Base-by-base conservation (phyloP, 2,888 invertebrate genomes). In the Mesorhabditis belari region DNA sequence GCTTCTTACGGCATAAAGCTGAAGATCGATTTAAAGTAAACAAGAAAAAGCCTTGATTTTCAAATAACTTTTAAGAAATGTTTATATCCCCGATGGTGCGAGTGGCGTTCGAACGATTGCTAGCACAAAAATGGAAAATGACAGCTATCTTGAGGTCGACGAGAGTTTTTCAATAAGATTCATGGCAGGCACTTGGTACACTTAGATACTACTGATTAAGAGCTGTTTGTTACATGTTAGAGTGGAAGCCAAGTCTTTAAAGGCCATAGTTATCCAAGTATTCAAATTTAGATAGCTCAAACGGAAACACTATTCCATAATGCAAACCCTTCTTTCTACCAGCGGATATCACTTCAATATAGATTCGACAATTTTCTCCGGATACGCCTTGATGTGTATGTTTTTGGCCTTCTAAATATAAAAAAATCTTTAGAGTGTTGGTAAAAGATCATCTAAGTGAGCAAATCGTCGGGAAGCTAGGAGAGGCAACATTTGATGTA, bases 201-300 rank as follows among this genome's bases (percentile, higher is more conserved):
- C n/a, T n/a, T n/a, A n/a, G n/a, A n/a, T n/a, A n/a, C n/a, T n/a
- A n/a, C n/a, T n/a, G n/a, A n/a, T n/a, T n/a, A n/a, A n/a, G n/a
- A n/a, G n/a, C n/a, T n/a, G n/a, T n/a, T n/a, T n/a, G n/a, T n/a
- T n/a, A n/a, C n/a, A n/a, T n/a, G n/a, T n/a, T n/a, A n/a, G n/a
- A n/a, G n/a, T n/a, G n/a, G n/a, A n/a, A n/a, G n/a, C n/a, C n/a
- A n/a, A n/a, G n/a, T n/a, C n/a, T n/a, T n/a, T n/a, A n/a, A n/a
- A n/a, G n/a, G n/a, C n/a, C n/a, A n/a, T n/a, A n/a, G n/a, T n/a
- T n/a, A n/a, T n/a, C n/a, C n/a, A n/a, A n/a, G n/a, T n/a, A n/a
- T n/a, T n/a, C n/a, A n/a, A n/a, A n/a, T n/a, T n/a, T n/a, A 68
- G 63, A 25, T 71, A 0, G 65, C 64, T 21, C 65, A 69, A 61